Evolutionary conservation across 1,140 invertebrate genomes (phyloP), one percentile per base, ranked within the genome.

Genomic region (Aphaenogaster rudis): DNA sequence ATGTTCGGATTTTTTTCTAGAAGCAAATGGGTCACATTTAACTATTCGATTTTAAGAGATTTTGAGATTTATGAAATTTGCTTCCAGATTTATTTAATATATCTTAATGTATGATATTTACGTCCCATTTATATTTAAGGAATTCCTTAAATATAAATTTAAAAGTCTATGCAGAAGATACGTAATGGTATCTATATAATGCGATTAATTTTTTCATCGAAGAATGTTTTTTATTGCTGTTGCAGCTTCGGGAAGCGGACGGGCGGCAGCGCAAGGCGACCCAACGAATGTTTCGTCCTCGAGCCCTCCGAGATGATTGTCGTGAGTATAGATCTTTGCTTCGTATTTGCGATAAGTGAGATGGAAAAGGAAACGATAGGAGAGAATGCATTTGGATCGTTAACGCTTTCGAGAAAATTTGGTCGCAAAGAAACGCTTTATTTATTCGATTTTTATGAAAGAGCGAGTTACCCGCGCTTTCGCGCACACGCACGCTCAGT

Each of bases 281-380:
- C 97, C 80, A 98, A 98, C 95, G 98, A 98, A 94, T 98, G 98
- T 93, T 97, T 98, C 94, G 97, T 98, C 69, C 96, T 98, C 91
- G 98, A 98, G 95, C 97, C 98, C 74, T 98, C 98, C 90, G 98
- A 98, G 96, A 98, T 98, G 97, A 98, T 98, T 93, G 98, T 98
- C 94, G 98, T 98, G 93, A 97, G 97, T 96, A 91, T 96, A 91
- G n/a, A 86, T 6, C 45, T 82, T 86, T 80, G 52, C 33, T 33
- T 42, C 0, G 0, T 79, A 50, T 9, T 36, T 52, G 21, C 13
- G 50, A 61, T 52, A 76, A 88, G 8, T 61, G 42, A 48, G n/a
- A 17, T 13, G 17, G 9, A 2, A 21, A 13, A 28, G 33, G 50
- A 67, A 81, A 71, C 39, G 5, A 0, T 7, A 8, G n/a, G 17